phyloP scores from a whole-genome alignment of 1,140 invertebrate genomes.

The Cydia fagiglandana region DNA sequence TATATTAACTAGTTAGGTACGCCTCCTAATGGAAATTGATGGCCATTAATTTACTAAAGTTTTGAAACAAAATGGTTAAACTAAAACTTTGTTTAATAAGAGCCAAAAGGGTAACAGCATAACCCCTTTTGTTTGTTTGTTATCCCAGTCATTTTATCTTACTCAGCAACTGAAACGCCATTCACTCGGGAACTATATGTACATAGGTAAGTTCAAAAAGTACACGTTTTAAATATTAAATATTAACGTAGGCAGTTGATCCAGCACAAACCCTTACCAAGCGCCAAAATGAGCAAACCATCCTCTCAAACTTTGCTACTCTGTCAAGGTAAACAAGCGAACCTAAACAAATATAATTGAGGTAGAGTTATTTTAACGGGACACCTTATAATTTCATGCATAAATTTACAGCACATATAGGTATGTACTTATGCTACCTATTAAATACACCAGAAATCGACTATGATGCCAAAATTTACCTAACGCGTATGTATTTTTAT shows the following conservation, averaged over 20 bases:
- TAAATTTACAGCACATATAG: not conserved
- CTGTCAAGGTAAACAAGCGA: not conserved
- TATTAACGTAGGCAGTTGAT: not conserved
- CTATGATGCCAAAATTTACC: too few relatives aligned
- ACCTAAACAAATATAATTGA: constrained; percentile 27
- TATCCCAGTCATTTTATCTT: too few relatives aligned
- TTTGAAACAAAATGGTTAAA: not conserved
- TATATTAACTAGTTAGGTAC: constrained; percentile 28
- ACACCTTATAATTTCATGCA: not conserved
- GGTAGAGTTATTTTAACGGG: not conserved
- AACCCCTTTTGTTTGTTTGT: too few relatives aligned
- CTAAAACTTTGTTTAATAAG: too few relatives aligned
- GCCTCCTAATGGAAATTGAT: constrained; percentile 23
- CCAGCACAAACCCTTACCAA: not conserved
- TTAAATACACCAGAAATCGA: not conserved
- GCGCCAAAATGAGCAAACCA: constrained; percentile 19
- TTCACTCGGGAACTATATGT: too few relatives aligned
- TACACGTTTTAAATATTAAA: too few relatives aligned
- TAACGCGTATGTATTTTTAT: too few relatives aligned
- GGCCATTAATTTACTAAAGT: not conserved
- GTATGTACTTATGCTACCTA: not conserved
- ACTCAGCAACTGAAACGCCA: too few relatives aligned
- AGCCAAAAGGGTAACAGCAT: too few relatives aligned
- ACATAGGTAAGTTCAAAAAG: too few relatives aligned
- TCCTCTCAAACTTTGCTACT: constrained; percentile 2